These are phyloP conservation scores for Thalassoma bifasciatum DNA, from an alignment of 2,113 vertebrate species.

Conservation along the genomic window DNA sequence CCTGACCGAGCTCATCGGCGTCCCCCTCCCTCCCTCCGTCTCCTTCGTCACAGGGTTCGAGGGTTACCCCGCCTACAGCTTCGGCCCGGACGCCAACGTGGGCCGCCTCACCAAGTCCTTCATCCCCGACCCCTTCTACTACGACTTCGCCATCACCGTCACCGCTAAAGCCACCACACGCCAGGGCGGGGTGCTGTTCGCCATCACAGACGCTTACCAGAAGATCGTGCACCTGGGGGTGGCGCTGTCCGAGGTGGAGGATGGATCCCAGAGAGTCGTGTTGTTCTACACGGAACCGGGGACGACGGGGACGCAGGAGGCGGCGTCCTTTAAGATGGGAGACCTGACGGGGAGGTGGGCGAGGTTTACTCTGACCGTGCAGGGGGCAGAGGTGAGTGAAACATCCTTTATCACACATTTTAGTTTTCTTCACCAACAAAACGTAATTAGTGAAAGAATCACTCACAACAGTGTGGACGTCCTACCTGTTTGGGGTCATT, in stretches of 20 bases:
- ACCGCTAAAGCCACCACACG: constrained; percentile 86
- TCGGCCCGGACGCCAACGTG: constrained; percentile 89
- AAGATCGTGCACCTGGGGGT: constrained; percentile 90
- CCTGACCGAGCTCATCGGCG: constrained; percentile 93
- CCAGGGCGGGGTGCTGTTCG: constrained; percentile 90
- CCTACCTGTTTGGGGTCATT: no score
- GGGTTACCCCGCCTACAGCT: constrained; percentile 94
- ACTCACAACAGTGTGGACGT: no score
- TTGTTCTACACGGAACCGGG: constrained; percentile 92
- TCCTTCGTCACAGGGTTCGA: constrained; percentile 94
- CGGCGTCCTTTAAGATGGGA: constrained; percentile 90
- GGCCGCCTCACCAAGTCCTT: constrained; percentile 90
- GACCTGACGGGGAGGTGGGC: constrained; percentile 93
- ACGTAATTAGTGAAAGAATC: no score
- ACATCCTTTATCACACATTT: no score
- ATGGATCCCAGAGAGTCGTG: constrained; percentile 87
- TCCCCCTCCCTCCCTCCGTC: constrained; percentile 94
- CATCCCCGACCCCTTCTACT: constrained; percentile 88
- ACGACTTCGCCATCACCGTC: constrained; percentile 88
- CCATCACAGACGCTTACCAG: constrained; percentile 92
- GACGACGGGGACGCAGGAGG: constrained; percentile 84
- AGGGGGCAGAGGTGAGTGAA: constrained; percentile 80
- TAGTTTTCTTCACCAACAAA: no score
- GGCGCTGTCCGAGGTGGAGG: constrained; percentile 87
- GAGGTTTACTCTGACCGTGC: constrained; percentile 87